Conservation (phyloP, 2,113 vertebrate genomes). For the Forbesichthys papilliferus region DNA sequence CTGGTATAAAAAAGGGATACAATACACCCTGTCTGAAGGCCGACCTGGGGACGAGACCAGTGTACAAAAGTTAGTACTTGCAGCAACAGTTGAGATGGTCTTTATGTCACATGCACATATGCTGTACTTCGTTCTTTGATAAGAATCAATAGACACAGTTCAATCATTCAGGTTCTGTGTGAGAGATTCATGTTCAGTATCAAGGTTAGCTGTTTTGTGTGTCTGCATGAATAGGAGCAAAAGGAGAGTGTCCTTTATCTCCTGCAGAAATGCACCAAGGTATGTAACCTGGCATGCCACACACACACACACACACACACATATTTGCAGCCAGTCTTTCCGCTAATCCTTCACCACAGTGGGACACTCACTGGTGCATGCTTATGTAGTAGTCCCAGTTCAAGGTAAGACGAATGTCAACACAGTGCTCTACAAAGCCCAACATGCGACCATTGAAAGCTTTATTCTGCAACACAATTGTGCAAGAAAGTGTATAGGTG, state of each 20-base stretch:
- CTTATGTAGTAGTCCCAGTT: slow-evolving; percentile 13
- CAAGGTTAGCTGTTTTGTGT: background rate
- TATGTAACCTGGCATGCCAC: slow-evolving; percentile 37
- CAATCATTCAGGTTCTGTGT: too few relatives aligned
- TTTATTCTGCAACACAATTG: too few relatives aligned
- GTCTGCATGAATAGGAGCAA: background rate
- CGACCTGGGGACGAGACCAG: too few relatives aligned
- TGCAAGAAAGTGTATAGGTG: too few relatives aligned
- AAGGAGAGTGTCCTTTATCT: slow-evolving; percentile 34
- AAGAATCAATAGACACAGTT: too few relatives aligned
- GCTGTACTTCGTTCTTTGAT: too few relatives aligned
- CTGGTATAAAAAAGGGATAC: too few relatives aligned
- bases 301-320: background rate
- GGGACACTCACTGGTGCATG: slow-evolving; percentile 10
- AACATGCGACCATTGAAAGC: background rate
- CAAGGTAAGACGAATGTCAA: background rate
- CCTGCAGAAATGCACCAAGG: slow-evolving; percentile 34
- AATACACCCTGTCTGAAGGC: too few relatives aligned
- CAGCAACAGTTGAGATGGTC: too few relatives aligned
- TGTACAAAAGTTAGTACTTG: too few relatives aligned
- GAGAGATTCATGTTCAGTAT: too few relatives aligned
- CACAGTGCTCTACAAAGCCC: background rate
- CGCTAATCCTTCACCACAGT: slow-evolving; percentile 42
- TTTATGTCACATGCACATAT: too few relatives aligned
- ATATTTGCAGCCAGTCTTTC: slow-evolving; percentile 48